A percentile compares a stretch with the other conserved stretches of the same genome.
Evolutionary conservation across 2,888 invertebrate genomes (phyloP).

Genomic region (Cantharis flavilabris): DNA sequence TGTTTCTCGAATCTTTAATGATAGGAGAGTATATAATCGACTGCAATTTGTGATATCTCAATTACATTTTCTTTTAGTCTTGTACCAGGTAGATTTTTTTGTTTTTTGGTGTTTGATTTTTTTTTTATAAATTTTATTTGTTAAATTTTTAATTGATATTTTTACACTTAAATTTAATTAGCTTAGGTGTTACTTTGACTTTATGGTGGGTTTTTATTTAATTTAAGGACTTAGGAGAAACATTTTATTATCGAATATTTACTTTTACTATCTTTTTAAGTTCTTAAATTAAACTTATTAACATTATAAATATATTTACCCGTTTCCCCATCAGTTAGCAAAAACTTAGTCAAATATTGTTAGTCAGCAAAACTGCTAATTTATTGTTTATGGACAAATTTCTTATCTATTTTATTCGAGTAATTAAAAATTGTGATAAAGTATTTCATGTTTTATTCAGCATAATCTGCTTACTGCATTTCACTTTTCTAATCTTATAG

Average conservation of each 20-base stretch:
- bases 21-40: slow-evolving; percentile 16
- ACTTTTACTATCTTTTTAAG: background rate
- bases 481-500: too few species aligned
- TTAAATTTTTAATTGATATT: background rate
- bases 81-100: background rate
- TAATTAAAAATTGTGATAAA: slow-evolving; percentile 7
- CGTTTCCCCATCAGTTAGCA: background rate
- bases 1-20: slow-evolving; percentile 8
- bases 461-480: background rate
- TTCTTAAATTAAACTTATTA: slow-evolving; percentile 1
- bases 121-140: background rate
- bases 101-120: background rate
- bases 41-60: slow-evolving; percentile 27
- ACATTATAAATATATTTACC: background rate
- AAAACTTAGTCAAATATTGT: background rate
- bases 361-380: background rate
- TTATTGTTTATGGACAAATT: slow-evolving; percentile 2
- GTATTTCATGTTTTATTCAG: background rate
- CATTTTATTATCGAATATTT: background rate
- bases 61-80: slow-evolving; percentile 17
- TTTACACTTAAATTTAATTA: background rate
- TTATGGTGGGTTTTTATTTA: background rate
- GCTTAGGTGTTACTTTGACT: background rate
- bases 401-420: background rate
- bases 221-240: background rate